Percentiles rank a stretch among this genome's conserved stretches.
phyloP scores from a whole-genome alignment of 2,888 invertebrate species.

The Eupithecia exiguata region DNA sequence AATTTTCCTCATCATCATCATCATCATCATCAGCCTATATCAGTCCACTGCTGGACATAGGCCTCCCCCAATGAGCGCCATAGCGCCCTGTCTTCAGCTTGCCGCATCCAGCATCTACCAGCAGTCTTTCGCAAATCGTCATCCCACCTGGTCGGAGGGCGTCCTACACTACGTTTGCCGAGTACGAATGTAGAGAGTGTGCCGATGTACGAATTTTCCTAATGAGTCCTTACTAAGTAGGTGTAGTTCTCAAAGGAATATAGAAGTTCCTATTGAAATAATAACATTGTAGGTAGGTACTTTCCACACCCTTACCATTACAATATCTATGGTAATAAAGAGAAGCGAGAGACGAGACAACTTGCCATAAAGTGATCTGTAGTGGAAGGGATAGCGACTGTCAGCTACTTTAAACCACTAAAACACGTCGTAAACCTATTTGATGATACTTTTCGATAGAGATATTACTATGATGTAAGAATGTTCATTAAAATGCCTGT shows the following conservation, averaged over 20 bases:
- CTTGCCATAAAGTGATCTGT: conserved; percentile 70
- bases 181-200: too few species aligned
- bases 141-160: too few species aligned
- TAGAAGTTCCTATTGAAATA: neutral
- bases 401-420: conserved; percentile 31
- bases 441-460: conserved; percentile 1
- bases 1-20: too few species aligned
- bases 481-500: neutral
- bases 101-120: too few species aligned
- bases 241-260: neutral
- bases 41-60: too few species aligned
- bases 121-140: too few species aligned
- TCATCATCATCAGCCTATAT: too few species aligned
- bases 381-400: conserved; percentile 63
- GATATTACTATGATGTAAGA: neutral
- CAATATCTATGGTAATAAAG: conserved; percentile 31
- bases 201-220: too few species aligned
- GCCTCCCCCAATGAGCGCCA: too few species aligned
- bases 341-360: conserved; percentile 35
- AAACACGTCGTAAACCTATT: conserved; percentile 34
- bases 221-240: too few species aligned
- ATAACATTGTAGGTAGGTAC: neutral
- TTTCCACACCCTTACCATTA: conserved; percentile 7
- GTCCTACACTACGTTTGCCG: too few species aligned
- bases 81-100: too few species aligned